Evolutionary conservation across 2,113 vertebrate species (phyloP).

Genomic region (Addax nasomaculatus): DNA sequence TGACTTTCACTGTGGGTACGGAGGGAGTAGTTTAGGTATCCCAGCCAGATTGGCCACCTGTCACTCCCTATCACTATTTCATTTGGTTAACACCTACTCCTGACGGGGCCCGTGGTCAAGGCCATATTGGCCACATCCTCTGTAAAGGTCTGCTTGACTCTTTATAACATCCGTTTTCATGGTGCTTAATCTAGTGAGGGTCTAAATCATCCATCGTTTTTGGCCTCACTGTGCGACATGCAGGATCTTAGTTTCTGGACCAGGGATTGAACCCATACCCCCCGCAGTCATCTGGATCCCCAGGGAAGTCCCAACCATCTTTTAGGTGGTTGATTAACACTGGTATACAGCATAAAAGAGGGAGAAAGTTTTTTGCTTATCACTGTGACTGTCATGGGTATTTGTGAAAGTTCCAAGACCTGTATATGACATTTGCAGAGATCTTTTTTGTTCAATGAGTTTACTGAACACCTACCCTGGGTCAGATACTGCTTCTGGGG

Average conservation of each 20-base stretch:
- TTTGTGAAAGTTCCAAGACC: not conserved
- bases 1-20: not conserved
- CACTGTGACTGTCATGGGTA: not conserved
- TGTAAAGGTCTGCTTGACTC: not conserved
- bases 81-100: conserved; percentile 40
- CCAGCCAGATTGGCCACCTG: not conserved
- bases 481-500: not conserved
- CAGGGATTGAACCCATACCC: not conserved
- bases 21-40: not conserved
- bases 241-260: not conserved
- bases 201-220: not conserved
- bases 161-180: not conserved
- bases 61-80: conserved; percentile 10
- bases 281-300: not conserved
- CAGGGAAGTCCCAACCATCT: not conserved
- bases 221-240: not conserved
- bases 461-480: not conserved
- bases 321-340: not conserved
- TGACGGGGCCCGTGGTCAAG: not conserved
- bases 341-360: not conserved
- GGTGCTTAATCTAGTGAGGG: not conserved
- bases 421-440: not conserved
- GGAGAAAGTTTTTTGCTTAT: not conserved
- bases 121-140: not conserved
- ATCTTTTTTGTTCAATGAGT: not conserved